These are phyloP conservation scores for Neosilurus hyrtlii DNA, from an alignment of 2,797 vertebrate genomes.

Conservation along the genomic window DNA sequence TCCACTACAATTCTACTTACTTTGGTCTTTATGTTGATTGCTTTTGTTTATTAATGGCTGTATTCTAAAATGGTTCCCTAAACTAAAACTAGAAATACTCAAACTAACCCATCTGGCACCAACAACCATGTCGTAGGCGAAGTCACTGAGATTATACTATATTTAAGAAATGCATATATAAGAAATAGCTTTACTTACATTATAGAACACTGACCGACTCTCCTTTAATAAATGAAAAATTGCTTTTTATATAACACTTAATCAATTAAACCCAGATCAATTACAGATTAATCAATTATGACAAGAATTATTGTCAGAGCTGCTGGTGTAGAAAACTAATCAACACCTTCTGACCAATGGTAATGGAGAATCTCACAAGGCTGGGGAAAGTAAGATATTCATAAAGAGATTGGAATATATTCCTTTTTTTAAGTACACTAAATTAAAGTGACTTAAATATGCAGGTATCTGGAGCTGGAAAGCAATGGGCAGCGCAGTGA, in stretches of 20 bases:
- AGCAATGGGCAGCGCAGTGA: conserved; percentile 84
- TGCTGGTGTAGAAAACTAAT: not conserved
- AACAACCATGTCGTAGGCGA: not conserved
- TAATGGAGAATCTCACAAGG: not conserved
- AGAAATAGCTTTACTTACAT: not conserved
- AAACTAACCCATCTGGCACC: not conserved
- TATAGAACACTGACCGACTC: not conserved
- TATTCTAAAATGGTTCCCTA: no score
- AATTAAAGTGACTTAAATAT: not conserved
- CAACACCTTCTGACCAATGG: not conserved
- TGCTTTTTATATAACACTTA: not conserved
- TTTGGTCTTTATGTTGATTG: no score
- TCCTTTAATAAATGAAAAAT: not conserved
- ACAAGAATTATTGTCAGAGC: not conserved
- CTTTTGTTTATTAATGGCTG: no score
- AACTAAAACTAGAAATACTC: not conserved
- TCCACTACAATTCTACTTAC: no score
- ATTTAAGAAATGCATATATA: no score
- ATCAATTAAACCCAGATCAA: no score
- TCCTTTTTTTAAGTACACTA: not conserved
- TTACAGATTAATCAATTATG: no score
- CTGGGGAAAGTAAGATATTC: not conserved
- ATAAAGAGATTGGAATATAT: not conserved
- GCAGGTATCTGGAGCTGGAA: conserved; percentile 80
- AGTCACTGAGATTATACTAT: not conserved